Percentiles rank a stretch among this genome's conserved stretches.
phyloP scores from a whole-genome alignment of 2,797 vertebrate genomes.

The Cheirogaleus major region DNA sequence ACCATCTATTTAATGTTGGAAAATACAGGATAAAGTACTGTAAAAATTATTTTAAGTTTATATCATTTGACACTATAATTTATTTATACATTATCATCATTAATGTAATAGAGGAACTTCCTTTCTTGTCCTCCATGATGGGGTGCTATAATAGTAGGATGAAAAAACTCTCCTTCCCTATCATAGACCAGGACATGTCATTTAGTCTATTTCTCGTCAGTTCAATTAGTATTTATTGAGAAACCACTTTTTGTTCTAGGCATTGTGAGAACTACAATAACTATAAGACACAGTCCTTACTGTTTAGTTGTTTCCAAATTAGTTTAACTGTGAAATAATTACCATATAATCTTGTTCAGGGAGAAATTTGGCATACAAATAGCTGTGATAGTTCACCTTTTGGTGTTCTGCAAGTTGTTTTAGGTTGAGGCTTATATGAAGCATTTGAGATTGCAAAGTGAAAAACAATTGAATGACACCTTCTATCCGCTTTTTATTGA shows the following conservation, averaged over 20 bases:
- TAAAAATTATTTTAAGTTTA: neutral
- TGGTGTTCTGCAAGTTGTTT: neutral
- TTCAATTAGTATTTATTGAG: neutral
- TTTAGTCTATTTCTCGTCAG: neutral
- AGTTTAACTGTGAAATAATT: constrained; percentile 2
- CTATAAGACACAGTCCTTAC: neutral
- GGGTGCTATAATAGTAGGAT: neutral
- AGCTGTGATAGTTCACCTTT: neutral
- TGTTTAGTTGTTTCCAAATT: neutral
- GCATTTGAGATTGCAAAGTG: neutral
- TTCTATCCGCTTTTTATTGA: neutral
- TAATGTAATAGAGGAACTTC: neutral
- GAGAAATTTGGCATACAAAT: neutral
- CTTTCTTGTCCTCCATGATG: neutral
- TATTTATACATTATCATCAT: neutral
- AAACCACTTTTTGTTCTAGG: neutral
- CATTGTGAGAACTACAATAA: neutral
- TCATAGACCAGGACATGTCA: neutral
- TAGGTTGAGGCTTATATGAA: neutral
- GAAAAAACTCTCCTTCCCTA: neutral
- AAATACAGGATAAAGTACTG: neutral
- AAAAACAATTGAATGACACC: neutral
- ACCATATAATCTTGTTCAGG: neutral
- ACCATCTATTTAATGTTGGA: neutral
- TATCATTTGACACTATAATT: neutral